These are phyloP conservation scores for Vicugna pacos DNA, from an alignment of 2,113 vertebrate genomes.

Conservation along the genomic window DNA sequence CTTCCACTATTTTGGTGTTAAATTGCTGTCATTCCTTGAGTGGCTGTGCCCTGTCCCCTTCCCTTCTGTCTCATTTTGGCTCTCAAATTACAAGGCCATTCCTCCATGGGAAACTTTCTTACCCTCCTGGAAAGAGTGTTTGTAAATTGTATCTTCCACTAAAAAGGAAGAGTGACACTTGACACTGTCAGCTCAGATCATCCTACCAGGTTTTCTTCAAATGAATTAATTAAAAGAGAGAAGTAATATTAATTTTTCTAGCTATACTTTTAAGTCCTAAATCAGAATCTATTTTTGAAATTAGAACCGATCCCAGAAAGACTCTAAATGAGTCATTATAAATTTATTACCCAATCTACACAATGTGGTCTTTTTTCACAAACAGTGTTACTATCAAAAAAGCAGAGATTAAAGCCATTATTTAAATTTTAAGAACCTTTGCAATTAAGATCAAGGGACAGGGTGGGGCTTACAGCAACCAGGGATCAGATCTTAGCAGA, in stretches of 20 bases:
- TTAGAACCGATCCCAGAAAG: not conserved
- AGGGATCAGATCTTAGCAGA: not conserved
- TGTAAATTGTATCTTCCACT: not conserved
- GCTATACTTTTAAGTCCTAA: not conserved
- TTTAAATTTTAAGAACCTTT: not conserved
- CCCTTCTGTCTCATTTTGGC: not conserved
- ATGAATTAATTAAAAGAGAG: not conserved
- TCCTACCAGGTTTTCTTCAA: not conserved
- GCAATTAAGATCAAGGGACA: not conserved
- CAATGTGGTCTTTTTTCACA: not conserved
- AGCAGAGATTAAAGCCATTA: not conserved
- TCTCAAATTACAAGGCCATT: not conserved
- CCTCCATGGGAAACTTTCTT: not conserved
- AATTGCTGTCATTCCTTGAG: too few relatives aligned
- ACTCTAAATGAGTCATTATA: not conserved
- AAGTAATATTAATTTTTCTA: not conserved
- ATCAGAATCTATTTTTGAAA: not conserved
- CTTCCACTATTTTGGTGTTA: too few relatives aligned
- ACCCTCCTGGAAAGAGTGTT: not conserved
- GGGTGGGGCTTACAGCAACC: not conserved
- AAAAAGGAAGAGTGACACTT: not conserved
- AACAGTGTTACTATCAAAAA: not conserved
- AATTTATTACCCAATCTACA: not conserved
- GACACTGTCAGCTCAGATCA: not conserved
- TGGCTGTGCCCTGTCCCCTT: too few relatives aligned